Percentiles rank a stretch among this genome's conserved stretches.
phyloP scores from a whole-genome alignment of 2,113 vertebrate species.

The Bungarus multicinctus region DNA sequence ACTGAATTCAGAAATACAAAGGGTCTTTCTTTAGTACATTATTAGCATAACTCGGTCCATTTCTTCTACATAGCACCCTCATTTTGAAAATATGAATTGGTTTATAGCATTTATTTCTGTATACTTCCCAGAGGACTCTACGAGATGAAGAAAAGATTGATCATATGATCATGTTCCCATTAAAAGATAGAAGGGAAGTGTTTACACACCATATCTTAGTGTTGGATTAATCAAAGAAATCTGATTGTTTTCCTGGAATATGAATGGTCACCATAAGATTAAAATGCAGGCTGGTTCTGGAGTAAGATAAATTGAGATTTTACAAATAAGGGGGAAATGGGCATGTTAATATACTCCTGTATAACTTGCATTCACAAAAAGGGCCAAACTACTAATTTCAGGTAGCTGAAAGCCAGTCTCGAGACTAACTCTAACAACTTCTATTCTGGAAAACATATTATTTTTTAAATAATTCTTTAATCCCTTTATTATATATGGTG shows the following conservation, averaged over 20 bases:
- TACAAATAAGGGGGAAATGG: neutral
- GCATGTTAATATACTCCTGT: neutral
- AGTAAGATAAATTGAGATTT: neutral
- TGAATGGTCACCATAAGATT: neutral
- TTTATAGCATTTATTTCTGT: neutral
- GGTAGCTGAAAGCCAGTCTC: neutral
- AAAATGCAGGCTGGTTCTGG: neutral
- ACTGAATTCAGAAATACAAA: neutral
- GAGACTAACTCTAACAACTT: neutral
- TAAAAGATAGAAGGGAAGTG: neutral
- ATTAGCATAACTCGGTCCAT: neutral
- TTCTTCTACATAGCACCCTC: neutral
- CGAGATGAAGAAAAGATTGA: neutral
- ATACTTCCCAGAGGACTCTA: neutral
- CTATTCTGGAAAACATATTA: neutral
- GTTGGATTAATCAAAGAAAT: neutral
- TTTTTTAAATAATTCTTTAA: neutral
- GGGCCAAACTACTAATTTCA: neutral
- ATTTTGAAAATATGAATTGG: neutral
- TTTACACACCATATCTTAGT: neutral
- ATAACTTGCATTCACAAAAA: neutral
- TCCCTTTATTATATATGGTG: neutral
- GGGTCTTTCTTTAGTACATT: neutral
- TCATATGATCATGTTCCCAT: neutral
- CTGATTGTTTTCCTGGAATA: neutral